A percentile compares a stretch with the other conserved stretches of the same genome.
Evolutionary conservation across 2,113 vertebrate genomes (phyloP).

Genomic region (Gnathonemus longibarbis): DNA sequence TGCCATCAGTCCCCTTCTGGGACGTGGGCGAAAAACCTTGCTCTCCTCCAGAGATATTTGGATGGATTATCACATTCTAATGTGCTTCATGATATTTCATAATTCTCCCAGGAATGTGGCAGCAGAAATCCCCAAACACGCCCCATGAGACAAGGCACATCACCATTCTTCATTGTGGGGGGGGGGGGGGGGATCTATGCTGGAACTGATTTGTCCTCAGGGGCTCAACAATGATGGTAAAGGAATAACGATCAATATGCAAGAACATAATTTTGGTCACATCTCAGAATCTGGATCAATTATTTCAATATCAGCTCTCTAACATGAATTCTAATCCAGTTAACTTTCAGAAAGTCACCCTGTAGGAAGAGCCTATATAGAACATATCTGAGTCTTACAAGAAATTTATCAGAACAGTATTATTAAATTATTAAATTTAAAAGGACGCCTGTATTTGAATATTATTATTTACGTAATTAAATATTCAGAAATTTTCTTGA

Average conservation of each 20-base stretch:
- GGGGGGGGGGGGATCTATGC: background rate
- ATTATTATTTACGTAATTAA: background rate
- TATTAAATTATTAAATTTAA: background rate
- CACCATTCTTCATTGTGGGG: background rate
- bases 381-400: background rate
- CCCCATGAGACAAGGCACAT: background rate
- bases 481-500: background rate
- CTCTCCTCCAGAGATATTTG: background rate
- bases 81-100: background rate
- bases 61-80: background rate
- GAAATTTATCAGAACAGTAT: background rate
- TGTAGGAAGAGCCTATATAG: background rate
- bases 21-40: background rate
- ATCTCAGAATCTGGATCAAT: background rate
- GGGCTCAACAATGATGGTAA: background rate
- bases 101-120: background rate
- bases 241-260: conserved; percentile 4
- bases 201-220: background rate
- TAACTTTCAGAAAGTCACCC: background rate
- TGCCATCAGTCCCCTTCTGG: background rate
- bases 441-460: background rate
- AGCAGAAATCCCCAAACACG: background rate
- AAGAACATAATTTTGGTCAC: conserved; percentile 3
- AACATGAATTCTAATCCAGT: background rate
- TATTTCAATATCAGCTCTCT: background rate